Base-by-base conservation (phyloP, 2,888 invertebrate species). In the Leptopilina myrica region DNA sequence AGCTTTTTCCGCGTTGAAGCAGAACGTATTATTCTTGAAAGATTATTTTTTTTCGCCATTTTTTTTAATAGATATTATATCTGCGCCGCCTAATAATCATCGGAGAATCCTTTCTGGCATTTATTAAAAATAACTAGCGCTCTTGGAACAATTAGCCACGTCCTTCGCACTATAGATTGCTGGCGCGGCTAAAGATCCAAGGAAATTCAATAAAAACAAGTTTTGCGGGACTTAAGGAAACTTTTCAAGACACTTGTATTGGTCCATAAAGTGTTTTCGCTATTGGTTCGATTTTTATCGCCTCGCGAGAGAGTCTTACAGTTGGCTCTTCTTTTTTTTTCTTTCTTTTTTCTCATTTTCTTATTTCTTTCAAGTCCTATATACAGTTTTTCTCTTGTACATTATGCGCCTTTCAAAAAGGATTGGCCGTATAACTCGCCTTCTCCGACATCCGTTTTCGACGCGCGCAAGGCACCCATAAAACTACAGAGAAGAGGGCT, bases 381-480 rank as follows among this genome's bases (percentile, higher is more conserved):
- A 12, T 53, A 69, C 26, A 69, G 69, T 69, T 69, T 33, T 69
- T 69, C 53, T 53, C 26, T 43, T 43, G 43, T 43, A 43, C 7
- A 43, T 43, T 43, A 43, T 43, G 43, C 43, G 14, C 73, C n/a
- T 53, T 73, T 62, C 49, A 53, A 82, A 11, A 49, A 80, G 82
- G 78, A 84, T 84, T 84, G 81, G 81, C 81, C 80, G 80, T 82
- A 79, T 81, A 84, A 82, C 80, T 84, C 84, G 9, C 49, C 11
- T 46, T 46, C 46, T 49, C 12, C 49, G 82, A 84, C 82, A 84
- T 82, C 84, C 84, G 84, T 84, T 84, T 82, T 82, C 81, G 81
- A 84, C 82, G 84, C 82, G 79, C 82, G 81, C 79, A 79, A 80
- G 81, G 82, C 82, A 81, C 80, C 82, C 82, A 84, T 84, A 84